A percentile compares a stretch with the other conserved stretches of the same genome.
Conservation (phyloP, 2,888 invertebrate genomes). For the Zygaena filipendulae region DNA sequence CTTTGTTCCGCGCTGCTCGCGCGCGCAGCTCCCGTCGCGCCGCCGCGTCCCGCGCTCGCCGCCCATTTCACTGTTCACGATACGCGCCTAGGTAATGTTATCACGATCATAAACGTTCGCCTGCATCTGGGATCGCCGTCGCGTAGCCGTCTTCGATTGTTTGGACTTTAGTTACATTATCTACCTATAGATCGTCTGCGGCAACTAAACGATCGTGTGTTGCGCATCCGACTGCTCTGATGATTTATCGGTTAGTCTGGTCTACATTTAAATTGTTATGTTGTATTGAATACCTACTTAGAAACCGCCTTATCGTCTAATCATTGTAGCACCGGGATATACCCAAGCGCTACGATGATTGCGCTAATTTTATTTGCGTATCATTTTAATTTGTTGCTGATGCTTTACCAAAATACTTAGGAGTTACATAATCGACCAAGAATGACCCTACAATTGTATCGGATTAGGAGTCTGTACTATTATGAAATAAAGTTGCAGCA, state of each 20-base stretch:
- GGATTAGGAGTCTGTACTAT: too few species aligned
- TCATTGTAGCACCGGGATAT: too few species aligned
- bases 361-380: too few species aligned
- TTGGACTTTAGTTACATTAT: constrained; percentile 21
- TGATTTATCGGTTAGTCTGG: constrained; percentile 56
- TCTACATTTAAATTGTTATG: too few species aligned
- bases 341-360: too few species aligned
- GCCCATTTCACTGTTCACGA: not conserved
- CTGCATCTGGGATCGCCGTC: constrained; percentile 26
- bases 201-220: constrained; percentile 35
- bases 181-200: constrained; percentile 4
- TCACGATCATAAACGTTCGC: constrained; percentile 33
- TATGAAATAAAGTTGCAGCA: too few species aligned
- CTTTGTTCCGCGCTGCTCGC: constrained; percentile 2
- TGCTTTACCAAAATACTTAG: too few species aligned
- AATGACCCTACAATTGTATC: too few species aligned
- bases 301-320: too few species aligned
- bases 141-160: constrained; percentile 19
- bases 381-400: too few species aligned
- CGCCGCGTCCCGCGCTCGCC: constrained; percentile 21
- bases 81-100: constrained; percentile 46
- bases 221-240: constrained; percentile 60
- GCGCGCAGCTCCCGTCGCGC: constrained; percentile 17
- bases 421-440: too few species aligned
- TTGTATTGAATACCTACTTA: too few species aligned